Percentiles rank a stretch among this genome's conserved stretches.
phyloP scores from a whole-genome alignment of 2,113 vertebrate species.

The Hippocampus abdominalis region DNA sequence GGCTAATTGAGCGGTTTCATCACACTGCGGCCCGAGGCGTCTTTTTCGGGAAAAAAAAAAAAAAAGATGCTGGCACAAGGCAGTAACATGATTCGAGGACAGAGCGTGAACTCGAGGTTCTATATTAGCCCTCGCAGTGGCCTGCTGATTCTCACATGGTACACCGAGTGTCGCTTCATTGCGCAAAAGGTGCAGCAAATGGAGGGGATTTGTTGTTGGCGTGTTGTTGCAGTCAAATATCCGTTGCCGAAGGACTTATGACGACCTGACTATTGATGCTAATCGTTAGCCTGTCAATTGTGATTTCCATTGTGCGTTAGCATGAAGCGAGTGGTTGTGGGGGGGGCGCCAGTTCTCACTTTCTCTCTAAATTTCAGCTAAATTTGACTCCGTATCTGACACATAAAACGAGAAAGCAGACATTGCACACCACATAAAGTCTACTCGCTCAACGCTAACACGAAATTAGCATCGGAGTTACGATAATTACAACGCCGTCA shows the following conservation, averaged over 20 bases:
- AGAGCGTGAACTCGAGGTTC: neutral
- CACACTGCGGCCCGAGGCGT: constrained; percentile 31
- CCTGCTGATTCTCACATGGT: neutral
- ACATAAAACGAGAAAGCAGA: too few species aligned
- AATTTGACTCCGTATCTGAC: too few species aligned
- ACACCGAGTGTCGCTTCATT: neutral
- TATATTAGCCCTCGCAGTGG: neutral
- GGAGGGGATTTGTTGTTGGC: neutral
- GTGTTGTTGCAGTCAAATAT: too few species aligned
- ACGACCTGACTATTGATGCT: neutral
- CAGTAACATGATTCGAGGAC: constrained; percentile 1
- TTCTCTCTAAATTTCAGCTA: too few species aligned
- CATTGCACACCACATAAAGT: neutral
- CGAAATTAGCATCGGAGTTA: too few species aligned
- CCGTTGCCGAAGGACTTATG: too few species aligned
- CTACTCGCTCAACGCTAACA: neutral
- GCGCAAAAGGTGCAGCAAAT: neutral
- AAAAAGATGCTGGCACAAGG: constrained; percentile 8
- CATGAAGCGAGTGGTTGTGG: neutral
- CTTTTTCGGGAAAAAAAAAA: neutral
- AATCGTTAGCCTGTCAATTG: neutral
- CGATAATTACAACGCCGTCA: too few species aligned
- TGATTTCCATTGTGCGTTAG: neutral
- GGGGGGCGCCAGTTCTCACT: too few species aligned
- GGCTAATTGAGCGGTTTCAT: constrained; percentile 44